Evolutionary conservation across 1,140 invertebrate species (phyloP), one percentile per base, ranked within the genome.

Genomic region (Ceratitis capitata): DNA sequence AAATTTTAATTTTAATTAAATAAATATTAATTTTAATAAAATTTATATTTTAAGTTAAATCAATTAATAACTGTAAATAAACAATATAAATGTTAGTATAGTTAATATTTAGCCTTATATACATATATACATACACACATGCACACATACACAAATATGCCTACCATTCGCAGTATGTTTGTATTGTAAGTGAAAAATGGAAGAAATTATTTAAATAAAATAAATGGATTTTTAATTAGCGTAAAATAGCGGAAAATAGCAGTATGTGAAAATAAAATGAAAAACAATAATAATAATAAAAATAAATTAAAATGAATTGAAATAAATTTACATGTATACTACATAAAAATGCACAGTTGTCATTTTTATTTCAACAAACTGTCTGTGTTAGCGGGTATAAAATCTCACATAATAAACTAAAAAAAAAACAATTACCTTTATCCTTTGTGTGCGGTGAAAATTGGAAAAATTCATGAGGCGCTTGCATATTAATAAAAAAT

Each of bases 221-320:
- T 53, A 56, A 83, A 83, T 83, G 82, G 82, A 51, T 83, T 83
- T 83, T 49, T 83, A 83, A 83, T 83, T 51, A 83, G 53, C 23
- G 9, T 58, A 83, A 58, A 83, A 83, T 51, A 83, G 82, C 12
- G 53, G 82, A 53, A 35, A 83, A n/a, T 51, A 51, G 82, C 16
- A 53, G 82, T 83, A 83, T 39, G 35, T 39, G 32, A 23, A 83
- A n/a, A n/a, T n/a, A 42, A 42, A 16, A 16, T n/a, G 42, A 35
- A 74, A 12, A 5, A 74, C 4, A 14, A n/a, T n/a, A n/a, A n/a
- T n/a, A n/a, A 26, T 39, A 74, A 29, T 64, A 14, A 29, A 23
- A 6, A 51, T 32, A 26, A 39, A 49, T 2, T 19, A 83, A 83
- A 29, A 29, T 51, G 26, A 23, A 83, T 16, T 32, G 19, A 49